A percentile compares a stretch with the other conserved stretches of the same genome.
Conservation (phyloP, 2,113 vertebrate genomes). For the Grammomys surdaster region DNA sequence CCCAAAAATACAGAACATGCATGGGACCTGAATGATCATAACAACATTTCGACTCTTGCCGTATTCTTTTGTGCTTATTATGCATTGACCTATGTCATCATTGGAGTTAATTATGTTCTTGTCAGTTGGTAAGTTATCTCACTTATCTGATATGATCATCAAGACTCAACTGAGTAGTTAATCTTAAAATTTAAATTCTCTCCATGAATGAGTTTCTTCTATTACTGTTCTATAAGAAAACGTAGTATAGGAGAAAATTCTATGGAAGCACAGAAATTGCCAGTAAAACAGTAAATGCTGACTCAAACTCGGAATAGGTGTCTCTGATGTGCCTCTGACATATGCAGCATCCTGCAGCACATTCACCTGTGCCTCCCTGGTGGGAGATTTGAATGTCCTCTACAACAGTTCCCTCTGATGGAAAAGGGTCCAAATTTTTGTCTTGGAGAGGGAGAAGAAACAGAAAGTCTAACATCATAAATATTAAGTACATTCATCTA, state of each 20-base stretch:
- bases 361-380: neutral
- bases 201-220: neutral
- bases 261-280: neutral
- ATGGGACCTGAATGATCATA: constrained; percentile 93
- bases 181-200: neutral
- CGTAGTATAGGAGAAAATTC: neutral
- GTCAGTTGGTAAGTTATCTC: constrained; percentile 92
- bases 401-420: neutral
- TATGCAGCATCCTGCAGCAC: neutral
- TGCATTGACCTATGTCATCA: constrained; percentile 88
- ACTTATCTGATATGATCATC: neutral
- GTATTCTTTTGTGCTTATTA: constrained; percentile 98
- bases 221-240: neutral
- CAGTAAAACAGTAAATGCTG: neutral
- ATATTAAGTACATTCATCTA: neutral
- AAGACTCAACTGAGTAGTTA: neutral
- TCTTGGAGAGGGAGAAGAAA: neutral
- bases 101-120: constrained; percentile 89
- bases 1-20: constrained; percentile 89
- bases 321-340: neutral
- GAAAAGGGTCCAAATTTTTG: neutral
- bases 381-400: too few relatives aligned
- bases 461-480: neutral
- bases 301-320: neutral
- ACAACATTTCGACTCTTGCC: constrained; percentile 93